These are phyloP conservation scores for Geophilus truncorum DNA, from an alignment of 2,888 invertebrate species.

Conservation along the genomic window DNA sequence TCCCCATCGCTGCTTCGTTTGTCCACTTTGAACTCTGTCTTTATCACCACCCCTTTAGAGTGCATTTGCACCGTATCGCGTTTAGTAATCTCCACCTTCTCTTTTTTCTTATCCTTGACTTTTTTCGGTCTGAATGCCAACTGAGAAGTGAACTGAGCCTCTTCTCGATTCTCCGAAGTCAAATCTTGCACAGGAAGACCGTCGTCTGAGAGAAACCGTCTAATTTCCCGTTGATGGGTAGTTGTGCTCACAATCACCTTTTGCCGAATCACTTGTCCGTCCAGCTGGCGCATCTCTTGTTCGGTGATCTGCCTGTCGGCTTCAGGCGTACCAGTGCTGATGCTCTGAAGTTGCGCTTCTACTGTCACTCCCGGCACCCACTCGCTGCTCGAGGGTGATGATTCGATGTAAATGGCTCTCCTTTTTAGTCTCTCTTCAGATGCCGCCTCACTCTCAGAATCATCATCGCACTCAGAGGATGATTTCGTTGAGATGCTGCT, in stretches of 20 bases:
- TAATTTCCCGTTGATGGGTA: constrained; percentile 27
- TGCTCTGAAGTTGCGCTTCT: constrained; percentile 14
- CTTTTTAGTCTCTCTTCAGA: neutral
- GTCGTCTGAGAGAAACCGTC: constrained; percentile 22
- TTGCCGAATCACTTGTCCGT: constrained; percentile 9
- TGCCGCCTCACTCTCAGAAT: neutral
- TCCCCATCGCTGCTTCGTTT: neutral
- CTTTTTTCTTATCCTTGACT: neutral
- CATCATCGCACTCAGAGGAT: neutral
- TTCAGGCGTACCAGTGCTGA: neutral
- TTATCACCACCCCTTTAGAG: neutral
- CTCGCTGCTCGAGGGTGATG: constrained; percentile 31
- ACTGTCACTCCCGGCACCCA: constrained; percentile 29
- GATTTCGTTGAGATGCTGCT: neutral
- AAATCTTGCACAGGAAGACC: constrained; percentile 29
- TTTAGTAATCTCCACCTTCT: neutral
- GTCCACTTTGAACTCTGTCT: neutral
- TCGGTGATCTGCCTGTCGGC: neutral
- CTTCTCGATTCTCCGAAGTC: too few species aligned
- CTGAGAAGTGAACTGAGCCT: neutral
- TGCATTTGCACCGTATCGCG: neutral
- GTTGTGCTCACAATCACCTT: constrained; percentile 29
- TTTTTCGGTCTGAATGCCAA: neutral
- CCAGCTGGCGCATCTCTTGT: neutral
- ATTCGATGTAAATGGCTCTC: neutral